A percentile compares a stretch with the other conserved stretches of the same genome.
Evolutionary conservation across 2,113 vertebrate genomes (phyloP).

Genomic region (Dicerorhinus sumatrensis): DNA sequence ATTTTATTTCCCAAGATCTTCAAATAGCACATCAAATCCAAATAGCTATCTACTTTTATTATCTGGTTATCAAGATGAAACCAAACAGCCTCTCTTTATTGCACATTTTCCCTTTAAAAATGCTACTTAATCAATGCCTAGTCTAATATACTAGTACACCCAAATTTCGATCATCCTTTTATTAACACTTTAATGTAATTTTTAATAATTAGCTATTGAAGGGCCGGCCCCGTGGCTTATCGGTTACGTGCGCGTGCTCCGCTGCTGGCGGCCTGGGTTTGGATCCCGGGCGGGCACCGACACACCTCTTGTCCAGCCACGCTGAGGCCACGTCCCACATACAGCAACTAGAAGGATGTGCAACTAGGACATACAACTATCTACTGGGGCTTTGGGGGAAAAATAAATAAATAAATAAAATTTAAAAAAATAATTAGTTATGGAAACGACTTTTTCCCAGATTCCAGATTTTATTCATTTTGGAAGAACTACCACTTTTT

Average conservation of each 20-base stretch:
- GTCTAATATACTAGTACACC: neutral
- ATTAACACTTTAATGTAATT: neutral
- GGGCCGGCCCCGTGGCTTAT: no score
- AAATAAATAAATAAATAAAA: no score
- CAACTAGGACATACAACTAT: no score
- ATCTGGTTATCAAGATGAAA: neutral
- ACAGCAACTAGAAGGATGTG: no score
- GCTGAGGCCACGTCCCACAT: no score
- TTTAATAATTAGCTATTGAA: constrained; percentile 15
- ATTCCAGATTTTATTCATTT: constrained; percentile 31
- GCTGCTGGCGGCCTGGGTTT: no score
- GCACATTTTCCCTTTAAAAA: constrained; percentile 19
- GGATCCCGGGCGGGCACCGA: no score
- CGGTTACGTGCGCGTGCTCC: no score
- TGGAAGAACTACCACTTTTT: neutral
- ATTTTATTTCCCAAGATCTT: neutral
- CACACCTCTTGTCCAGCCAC: no score
- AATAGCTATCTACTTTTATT: neutral
- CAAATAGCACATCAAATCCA: neutral
- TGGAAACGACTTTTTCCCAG: neutral
- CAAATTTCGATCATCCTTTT: neutral
- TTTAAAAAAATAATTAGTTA: neutral
- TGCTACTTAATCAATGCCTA: neutral
- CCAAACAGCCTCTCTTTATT: neutral
- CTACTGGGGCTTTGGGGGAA: no score